phyloP scores from a whole-genome alignment of 2,113 vertebrate genomes.

The Rhagologus leucostigma region DNA sequence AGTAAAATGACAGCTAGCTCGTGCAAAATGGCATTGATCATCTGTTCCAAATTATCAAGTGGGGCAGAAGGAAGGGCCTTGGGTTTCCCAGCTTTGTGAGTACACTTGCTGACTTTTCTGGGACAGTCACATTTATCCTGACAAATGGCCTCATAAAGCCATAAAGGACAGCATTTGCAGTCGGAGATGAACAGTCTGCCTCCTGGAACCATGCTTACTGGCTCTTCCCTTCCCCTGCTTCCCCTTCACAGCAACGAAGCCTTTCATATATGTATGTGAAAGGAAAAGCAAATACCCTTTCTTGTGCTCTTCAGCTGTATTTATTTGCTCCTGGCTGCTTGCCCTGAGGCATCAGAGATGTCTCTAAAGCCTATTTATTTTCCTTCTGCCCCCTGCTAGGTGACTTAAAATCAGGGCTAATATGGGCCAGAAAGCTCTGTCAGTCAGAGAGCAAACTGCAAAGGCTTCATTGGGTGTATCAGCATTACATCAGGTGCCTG shows the following conservation, averaged over 20 bases:
- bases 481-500: not conserved
- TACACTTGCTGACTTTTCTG: slow-evolving; percentile 22
- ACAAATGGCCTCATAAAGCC: slow-evolving; percentile 32
- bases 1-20: not conserved
- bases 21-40: slow-evolving; percentile 19
- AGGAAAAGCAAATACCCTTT: slow-evolving; percentile 54
- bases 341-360: slow-evolving; percentile 24
- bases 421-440: slow-evolving; percentile 31
- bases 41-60: slow-evolving; percentile 5
- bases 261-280: slow-evolving; percentile 38
- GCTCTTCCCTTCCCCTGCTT: not conserved
- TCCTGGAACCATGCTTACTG: not conserved
- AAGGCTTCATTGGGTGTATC: not conserved
- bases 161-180: not conserved
- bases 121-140: not conserved
- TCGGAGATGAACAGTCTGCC: not conserved
- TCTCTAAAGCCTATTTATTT: slow-evolving; percentile 58
- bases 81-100: not conserved
- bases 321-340: slow-evolving; percentile 54
- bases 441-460: not conserved
- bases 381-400: slow-evolving; percentile 49
- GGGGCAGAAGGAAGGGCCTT: not conserved
- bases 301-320: slow-evolving; percentile 52
- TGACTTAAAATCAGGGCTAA: slow-evolving; percentile 33
- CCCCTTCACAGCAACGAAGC: not conserved